Base-by-base conservation (phyloP, 2,797 vertebrate species). In the Lates japonicus region DNA sequence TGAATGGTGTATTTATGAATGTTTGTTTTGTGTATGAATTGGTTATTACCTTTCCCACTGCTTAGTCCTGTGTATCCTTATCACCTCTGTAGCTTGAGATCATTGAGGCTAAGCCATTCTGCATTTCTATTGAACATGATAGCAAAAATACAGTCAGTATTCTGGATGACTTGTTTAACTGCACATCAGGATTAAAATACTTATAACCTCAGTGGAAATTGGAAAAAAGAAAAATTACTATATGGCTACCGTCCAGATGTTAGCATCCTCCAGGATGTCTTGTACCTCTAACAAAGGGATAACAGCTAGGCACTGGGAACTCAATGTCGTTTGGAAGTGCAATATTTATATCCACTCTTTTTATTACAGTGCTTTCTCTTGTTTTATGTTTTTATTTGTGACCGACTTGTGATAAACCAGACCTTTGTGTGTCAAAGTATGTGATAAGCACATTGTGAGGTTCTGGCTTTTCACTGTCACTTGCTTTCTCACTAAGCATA, bases 271-370 rank as follows among this genome's bases (percentile, higher is more conserved):
- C 63, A 82, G 75, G 78, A 77, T 80, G 80, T 87, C 41, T 68
- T 68, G 76, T 78, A 87, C 83, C 87, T 86, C 90, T 55, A 66
- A 76, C 76, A 86, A 90, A 91, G 90, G 88, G 86, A 88, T 87
- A 74, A 80, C 83, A 88, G 72, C 88, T 89, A 84, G 83, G 91
- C 90, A 86, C 85, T 90, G 94, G 92, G 88, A 92, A 88, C 82
- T 76, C 81, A 70, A 81, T 88, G 84, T 91, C 91, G 90, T 95
- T 92, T 95, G 90, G 78, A 96, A 94, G 95, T 96, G 96, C 96
- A 96, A 96, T 96, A 96, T 95, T 95, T 93, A 90, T 93, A 94
- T 89, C 86, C 87, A 91, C 86, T 81, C 54, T 78, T 85, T 78
- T 76, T 76, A 81, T 86, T 70, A 76, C 85, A 86, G 80, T 93